These are phyloP conservation scores for Cygnus olor DNA, from an alignment of 2,797 vertebrate genomes.

Conservation along the genomic window DNA sequence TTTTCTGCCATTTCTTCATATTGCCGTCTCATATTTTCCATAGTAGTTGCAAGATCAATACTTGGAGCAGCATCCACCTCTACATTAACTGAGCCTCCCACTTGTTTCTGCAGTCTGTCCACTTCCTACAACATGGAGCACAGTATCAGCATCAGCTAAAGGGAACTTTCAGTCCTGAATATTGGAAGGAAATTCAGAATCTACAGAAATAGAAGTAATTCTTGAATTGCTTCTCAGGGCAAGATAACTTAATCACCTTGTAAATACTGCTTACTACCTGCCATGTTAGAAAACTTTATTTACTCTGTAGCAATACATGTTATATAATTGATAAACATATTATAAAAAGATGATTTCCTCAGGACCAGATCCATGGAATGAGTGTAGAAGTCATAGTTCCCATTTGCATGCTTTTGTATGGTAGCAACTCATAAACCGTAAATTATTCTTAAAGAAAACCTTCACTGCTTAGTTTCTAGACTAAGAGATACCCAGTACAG, in stretches of 20 bases:
- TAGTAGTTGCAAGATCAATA: slow-evolving; percentile 79
- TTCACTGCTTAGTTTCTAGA: not conserved
- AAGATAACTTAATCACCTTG: not conserved
- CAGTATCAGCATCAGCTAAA: not conserved
- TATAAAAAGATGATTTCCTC: not conserved
- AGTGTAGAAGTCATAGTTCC: not conserved
- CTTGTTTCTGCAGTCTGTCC: not conserved
- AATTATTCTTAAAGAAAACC: not conserved
- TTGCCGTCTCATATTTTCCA: slow-evolving; percentile 89
- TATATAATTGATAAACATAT: not conserved
- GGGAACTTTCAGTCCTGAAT: not conserved
- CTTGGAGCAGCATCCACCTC: slow-evolving; percentile 89
- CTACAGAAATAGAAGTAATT: not conserved
- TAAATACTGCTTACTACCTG: not conserved
- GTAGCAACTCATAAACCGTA: not conserved
- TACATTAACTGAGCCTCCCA: slow-evolving; percentile 82
- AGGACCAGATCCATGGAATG: not conserved
- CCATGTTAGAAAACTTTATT: not conserved
- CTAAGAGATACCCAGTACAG: accelerated
- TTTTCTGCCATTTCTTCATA: slow-evolving; percentile 89
- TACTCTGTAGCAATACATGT: not conserved
- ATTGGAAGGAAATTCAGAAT: not conserved
- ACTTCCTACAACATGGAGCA: slow-evolving; percentile 51
- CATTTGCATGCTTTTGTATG: not conserved
- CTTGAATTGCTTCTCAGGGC: not conserved